phyloP scores from a whole-genome alignment of 2,888 invertebrate species.

The Alcis repandata region DNA sequence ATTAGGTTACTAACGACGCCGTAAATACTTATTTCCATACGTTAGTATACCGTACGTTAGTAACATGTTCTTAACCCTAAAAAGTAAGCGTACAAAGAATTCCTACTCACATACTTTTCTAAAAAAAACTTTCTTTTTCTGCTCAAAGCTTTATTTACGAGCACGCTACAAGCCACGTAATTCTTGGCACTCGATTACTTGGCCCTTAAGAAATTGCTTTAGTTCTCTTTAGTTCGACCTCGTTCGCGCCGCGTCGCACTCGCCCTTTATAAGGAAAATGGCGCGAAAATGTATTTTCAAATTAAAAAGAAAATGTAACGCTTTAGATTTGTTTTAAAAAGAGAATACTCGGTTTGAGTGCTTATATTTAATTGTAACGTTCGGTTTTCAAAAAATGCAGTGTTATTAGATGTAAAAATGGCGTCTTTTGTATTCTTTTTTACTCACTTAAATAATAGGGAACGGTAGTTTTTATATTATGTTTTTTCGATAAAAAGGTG shows the following conservation, averaged over 20 bases:
- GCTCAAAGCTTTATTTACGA: conserved; percentile 61
- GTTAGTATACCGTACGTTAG: background rate
- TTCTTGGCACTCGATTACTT: conserved; percentile 69
- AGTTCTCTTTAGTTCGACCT: conserved; percentile 63
- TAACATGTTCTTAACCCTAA: conserved; percentile 30
- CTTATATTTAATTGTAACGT: conserved; percentile 9
- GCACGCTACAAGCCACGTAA: conserved; percentile 65
- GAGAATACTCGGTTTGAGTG: background rate
- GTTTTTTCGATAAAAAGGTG: conserved; percentile 17
- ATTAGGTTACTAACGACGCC: background rate
- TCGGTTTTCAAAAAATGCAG: conserved; percentile 28
- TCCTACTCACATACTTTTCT: conserved; percentile 38
- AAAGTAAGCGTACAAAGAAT: conserved; percentile 35
- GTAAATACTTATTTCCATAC: conserved; percentile 3
- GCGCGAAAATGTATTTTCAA: conserved; percentile 63
- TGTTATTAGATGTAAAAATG: conserved; percentile 24
- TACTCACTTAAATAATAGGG: background rate
- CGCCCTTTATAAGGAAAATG: conserved; percentile 64
- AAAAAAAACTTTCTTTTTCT: conserved; percentile 51
- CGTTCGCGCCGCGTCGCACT: conserved; percentile 66
- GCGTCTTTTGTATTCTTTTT: conserved; percentile 16
- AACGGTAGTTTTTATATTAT: background rate
- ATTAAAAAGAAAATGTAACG: conserved; percentile 20
- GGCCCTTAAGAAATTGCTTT: conserved; percentile 74
- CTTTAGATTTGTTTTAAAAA: conserved; percentile 13